These are phyloP conservation scores for Drosophila pegasa DNA, from an alignment of 2,888 invertebrate species.

Conservation along the genomic window DNA sequence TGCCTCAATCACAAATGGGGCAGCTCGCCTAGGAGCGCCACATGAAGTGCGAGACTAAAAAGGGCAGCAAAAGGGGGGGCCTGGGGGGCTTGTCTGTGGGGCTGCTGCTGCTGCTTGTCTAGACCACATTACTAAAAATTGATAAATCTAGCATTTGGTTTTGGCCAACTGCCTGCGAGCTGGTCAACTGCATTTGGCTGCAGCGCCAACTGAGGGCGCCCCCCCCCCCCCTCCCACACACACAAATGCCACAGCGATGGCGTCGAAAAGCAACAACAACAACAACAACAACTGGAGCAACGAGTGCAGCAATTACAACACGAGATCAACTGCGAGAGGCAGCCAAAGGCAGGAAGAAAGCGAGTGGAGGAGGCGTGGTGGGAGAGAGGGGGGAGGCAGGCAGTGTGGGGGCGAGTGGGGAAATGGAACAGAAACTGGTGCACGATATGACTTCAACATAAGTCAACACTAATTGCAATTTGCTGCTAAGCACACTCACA, in stretches of 20 bases:
- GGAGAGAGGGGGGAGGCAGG: not conserved
- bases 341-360: conserved; percentile 3
- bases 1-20: not conserved
- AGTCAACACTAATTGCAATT: conserved; percentile 79
- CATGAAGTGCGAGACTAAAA: no score
- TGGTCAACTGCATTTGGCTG: conserved; percentile 37
- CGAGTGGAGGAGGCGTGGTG: not conserved
- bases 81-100: no score
- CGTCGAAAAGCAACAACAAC: conserved; percentile 29
- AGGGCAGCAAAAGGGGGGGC: no score
- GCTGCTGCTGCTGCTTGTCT: not conserved
- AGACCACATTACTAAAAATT: conserved; percentile 16
- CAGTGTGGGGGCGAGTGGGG: not conserved
- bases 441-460: conserved; percentile 66
- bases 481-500: conserved; percentile 61
- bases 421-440: conserved; percentile 43
- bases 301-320: conserved; percentile 42
- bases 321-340: conserved; percentile 21
- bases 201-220: conserved; percentile 30
- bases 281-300: conserved; percentile 8
- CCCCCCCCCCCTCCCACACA: no score
- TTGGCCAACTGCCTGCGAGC: conserved; percentile 33
- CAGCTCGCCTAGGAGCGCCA: not conserved
- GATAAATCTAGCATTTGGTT: conserved; percentile 19
- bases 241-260: conserved; percentile 38